These are phyloP conservation scores for Nephrotoma guestfalica DNA, from an alignment of 2,888 invertebrate genomes.

Conservation along the genomic window DNA sequence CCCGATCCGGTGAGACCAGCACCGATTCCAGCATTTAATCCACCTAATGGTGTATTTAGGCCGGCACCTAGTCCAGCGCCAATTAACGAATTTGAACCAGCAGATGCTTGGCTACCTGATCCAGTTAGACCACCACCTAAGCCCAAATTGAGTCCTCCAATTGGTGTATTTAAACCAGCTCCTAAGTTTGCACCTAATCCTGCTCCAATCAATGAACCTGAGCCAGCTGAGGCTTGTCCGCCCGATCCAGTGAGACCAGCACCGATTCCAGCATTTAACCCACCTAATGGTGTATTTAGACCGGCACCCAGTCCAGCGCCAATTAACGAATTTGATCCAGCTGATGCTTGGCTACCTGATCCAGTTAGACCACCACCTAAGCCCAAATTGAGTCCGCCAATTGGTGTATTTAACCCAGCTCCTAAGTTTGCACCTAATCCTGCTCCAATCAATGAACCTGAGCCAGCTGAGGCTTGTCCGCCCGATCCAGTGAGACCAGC, in stretches of 20 bases:
- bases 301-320: not conserved
- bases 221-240: not conserved
- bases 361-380: not conserved
- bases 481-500: not conserved
- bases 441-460: not conserved
- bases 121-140: not conserved
- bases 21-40: not conserved
- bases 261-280: not conserved
- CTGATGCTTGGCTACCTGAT: not conserved
- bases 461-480: not conserved
- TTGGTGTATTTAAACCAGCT: not conserved
- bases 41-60: not conserved
- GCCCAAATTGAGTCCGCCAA: not conserved
- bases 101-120: not conserved
- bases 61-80: not conserved
- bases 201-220: not conserved
- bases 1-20: not conserved
- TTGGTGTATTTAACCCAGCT: not conserved
- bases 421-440: not conserved
- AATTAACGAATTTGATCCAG: not conserved
- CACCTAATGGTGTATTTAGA: not conserved
- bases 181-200: not conserved
- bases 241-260: not conserved
- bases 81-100: not conserved
- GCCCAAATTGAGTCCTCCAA: not conserved